These are phyloP conservation scores for Agonopterix alstromeriana DNA, from an alignment of 2,888 invertebrate species.

Conservation along the genomic window DNA sequence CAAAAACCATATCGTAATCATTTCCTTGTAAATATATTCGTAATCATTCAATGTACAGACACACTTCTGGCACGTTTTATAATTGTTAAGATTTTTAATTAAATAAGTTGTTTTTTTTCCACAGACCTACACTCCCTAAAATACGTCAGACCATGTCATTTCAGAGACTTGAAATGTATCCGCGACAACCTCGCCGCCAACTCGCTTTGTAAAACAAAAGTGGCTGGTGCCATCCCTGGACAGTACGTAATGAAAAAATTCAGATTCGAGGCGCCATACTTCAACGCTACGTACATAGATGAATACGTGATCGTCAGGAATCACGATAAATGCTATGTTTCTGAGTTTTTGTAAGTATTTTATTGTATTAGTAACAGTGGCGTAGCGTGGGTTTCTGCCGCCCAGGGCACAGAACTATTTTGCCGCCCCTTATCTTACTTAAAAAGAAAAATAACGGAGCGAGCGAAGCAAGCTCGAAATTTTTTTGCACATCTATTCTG, in stretches of 20 bases:
- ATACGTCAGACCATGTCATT: constrained; percentile 34
- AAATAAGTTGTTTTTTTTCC: background rate
- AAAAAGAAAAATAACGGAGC: too few relatives aligned
- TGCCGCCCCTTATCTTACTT: too few relatives aligned
- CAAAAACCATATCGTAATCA: too few relatives aligned
- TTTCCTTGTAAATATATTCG: too few relatives aligned
- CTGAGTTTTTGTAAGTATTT: constrained; percentile 53
- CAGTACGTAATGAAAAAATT: constrained; percentile 23
- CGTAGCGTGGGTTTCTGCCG: too few relatives aligned
- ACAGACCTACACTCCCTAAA: constrained; percentile 1
- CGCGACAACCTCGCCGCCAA: constrained; percentile 35
- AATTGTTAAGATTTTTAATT: too few relatives aligned
- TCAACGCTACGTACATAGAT: constrained; percentile 51
- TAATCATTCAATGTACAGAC: too few relatives aligned
- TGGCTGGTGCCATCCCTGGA: constrained; percentile 24
- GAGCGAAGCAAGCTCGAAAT: too few relatives aligned
- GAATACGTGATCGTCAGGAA: constrained; percentile 33
- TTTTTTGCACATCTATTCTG: too few relatives aligned
- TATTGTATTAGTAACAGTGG: too few relatives aligned
- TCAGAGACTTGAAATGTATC: constrained; percentile 34
- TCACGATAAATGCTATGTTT: constrained; percentile 38
- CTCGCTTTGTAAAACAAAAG: constrained; percentile 33
- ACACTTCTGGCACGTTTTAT: too few relatives aligned
- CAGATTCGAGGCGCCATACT: constrained; percentile 40
- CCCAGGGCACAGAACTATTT: too few relatives aligned